These are phyloP conservation scores for Rhipidura dahli DNA, from an alignment of 2,113 vertebrate genomes.

Conservation along the genomic window DNA sequence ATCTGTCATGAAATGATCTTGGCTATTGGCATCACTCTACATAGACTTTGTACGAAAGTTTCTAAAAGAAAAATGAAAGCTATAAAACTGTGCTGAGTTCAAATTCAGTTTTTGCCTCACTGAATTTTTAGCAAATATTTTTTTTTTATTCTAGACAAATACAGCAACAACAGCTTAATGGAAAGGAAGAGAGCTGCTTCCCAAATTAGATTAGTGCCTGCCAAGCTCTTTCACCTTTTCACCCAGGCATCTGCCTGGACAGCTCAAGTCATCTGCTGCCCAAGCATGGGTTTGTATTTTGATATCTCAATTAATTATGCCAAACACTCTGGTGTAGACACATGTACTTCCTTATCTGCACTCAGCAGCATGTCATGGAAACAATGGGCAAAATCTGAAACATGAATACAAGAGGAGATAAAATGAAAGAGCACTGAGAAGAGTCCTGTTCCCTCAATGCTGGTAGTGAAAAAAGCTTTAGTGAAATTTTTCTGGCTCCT, in stretches of 20 bases:
- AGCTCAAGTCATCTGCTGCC: background rate
- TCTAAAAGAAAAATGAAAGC: background rate
- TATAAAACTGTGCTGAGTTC: background rate
- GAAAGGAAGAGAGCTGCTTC: background rate
- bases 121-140: background rate
- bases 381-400: slow-evolving; percentile 21
- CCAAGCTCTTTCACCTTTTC: background rate
- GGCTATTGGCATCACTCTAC: background rate
- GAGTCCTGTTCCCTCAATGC: fast-evolving
- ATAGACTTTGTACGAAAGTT: background rate
- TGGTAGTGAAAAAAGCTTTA: background rate
- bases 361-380: background rate
- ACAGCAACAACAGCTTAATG: background rate
- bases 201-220: background rate
- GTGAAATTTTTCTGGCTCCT: background rate
- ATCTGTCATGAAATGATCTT: background rate
- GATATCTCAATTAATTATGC: slow-evolving; percentile 31
- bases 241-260: background rate
- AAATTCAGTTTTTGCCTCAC: background rate
- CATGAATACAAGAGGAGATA: background rate
- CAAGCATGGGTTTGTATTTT: background rate
- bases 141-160: background rate
- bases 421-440: background rate
- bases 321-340: background rate
- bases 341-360: background rate